Percentiles rank a stretch among this genome's conserved stretches.
Evolutionary conservation across 2,888 invertebrate species (phyloP).

Genomic region (Apomyelois bistriatella): DNA sequence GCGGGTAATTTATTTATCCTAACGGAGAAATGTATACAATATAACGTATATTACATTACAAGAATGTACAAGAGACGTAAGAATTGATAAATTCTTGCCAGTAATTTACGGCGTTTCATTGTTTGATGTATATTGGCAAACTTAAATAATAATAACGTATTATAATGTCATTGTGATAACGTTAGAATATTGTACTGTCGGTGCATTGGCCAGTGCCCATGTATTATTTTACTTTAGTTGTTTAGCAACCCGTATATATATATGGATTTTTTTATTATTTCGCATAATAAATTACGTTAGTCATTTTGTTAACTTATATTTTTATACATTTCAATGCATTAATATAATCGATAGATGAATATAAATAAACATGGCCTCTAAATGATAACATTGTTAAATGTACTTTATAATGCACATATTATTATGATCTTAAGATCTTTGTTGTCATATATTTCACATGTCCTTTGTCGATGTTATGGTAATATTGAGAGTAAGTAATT

Average conservation of each 20-base stretch:
- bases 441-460: constrained; percentile 47
- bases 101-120: constrained; percentile 60
- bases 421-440: constrained; percentile 43
- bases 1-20: constrained; percentile 61
- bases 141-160: constrained; percentile 46
- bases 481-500: constrained; percentile 53
- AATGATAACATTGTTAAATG: constrained; percentile 48
- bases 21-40: constrained; percentile 63
- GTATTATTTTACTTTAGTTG: constrained; percentile 30
- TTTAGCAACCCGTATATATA: constrained; percentile 25
- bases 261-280: constrained; percentile 20
- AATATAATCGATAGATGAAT: constrained; percentile 53
- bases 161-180: constrained; percentile 70
- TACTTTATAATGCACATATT: constrained; percentile 57
- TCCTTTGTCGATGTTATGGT: constrained; percentile 60
- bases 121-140: constrained; percentile 67
- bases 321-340: constrained; percentile 39
- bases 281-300: constrained; percentile 39
- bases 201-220: constrained; percentile 39
- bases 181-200: constrained; percentile 58
- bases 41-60: constrained; percentile 55
- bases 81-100: constrained; percentile 71
- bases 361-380: constrained; percentile 51
- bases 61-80: constrained; percentile 41
- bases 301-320: constrained; percentile 24